A percentile compares a stretch with the other conserved stretches of the same genome.
These are phyloP conservation scores for Sinonovacula constricta DNA, from an alignment of 1,140 invertebrate genomes.

Conservation along the genomic window DNA sequence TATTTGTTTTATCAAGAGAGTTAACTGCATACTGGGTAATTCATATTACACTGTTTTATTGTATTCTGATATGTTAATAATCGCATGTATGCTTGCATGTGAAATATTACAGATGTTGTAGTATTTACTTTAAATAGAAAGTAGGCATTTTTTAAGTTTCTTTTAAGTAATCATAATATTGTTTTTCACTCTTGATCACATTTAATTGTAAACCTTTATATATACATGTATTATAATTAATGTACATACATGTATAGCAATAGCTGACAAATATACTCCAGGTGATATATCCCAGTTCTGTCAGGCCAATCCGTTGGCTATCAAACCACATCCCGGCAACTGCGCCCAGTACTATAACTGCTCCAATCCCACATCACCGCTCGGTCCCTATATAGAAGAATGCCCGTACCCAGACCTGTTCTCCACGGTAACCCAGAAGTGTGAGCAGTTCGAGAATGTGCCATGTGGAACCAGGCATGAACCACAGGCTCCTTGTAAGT, in stretches of 20 bases:
- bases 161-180: too few relatives aligned
- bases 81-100: too few relatives aligned
- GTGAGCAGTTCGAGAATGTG: conserved; percentile 46
- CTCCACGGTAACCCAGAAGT: conserved; percentile 5
- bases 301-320: conserved; percentile 24
- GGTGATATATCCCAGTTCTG: conserved; percentile 52
- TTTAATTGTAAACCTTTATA: too few relatives aligned
- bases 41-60: too few relatives aligned
- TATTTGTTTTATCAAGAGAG: too few relatives aligned
- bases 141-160: not conserved
- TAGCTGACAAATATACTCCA: conserved; percentile 21
- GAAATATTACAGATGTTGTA: too few relatives aligned
- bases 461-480: conserved; percentile 45
- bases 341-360: conserved; percentile 70
- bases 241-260: too few relatives aligned
- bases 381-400: conserved; percentile 54
- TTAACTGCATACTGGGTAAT: too few relatives aligned
- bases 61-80: too few relatives aligned
- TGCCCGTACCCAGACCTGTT: conserved; percentile 63
- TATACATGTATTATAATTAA: too few relatives aligned
- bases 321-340: conserved; percentile 49
- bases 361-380: conserved; percentile 35
- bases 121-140: too few relatives aligned
- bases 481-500: conserved; percentile 53
- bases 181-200: too few relatives aligned